These are phyloP conservation scores for Typhlichthys subterraneus DNA, from an alignment of 2,797 vertebrate species.

Conservation along the genomic window DNA sequence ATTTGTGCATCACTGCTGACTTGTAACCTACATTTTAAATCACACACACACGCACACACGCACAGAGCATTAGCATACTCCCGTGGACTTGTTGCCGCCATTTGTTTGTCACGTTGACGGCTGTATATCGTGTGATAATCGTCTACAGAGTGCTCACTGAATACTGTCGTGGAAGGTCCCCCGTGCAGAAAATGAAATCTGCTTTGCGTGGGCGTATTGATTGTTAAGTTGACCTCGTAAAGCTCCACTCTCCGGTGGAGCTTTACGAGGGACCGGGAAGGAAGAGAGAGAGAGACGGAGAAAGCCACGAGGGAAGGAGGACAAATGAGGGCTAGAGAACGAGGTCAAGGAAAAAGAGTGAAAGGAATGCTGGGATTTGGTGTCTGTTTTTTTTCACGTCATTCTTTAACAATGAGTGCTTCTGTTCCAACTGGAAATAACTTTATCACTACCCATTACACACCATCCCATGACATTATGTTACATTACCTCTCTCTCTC, in stretches of 20 bases:
- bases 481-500: too few species aligned
- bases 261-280: constrained; percentile 25
- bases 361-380: background rate
- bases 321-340: background rate
- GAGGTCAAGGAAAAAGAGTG: background rate
- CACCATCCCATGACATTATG: too few species aligned
- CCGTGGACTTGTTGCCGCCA: constrained; percentile 1
- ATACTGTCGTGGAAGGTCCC: constrained; percentile 21
- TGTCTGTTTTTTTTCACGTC: background rate
- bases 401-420: constrained; percentile 16
- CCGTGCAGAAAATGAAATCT: constrained; percentile 14
- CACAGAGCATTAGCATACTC: background rate
- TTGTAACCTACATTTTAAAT: background rate
- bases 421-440: constrained; percentile 23
- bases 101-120: constrained; percentile 19
- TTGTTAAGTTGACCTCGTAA: constrained; percentile 34
- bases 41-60: background rate
- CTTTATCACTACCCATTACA: constrained; percentile 11
- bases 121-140: constrained; percentile 22
- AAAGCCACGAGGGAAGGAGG: background rate
- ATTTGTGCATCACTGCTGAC: background rate
- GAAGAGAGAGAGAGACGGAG: background rate
- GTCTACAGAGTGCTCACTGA: constrained; percentile 29
- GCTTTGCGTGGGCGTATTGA: background rate
- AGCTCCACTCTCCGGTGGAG: constrained; percentile 39